A percentile compares a stretch with the other conserved stretches of the same genome.
These are phyloP conservation scores for Antennarius striatus DNA, from an alignment of 2,113 vertebrate species.

Conservation along the genomic window DNA sequence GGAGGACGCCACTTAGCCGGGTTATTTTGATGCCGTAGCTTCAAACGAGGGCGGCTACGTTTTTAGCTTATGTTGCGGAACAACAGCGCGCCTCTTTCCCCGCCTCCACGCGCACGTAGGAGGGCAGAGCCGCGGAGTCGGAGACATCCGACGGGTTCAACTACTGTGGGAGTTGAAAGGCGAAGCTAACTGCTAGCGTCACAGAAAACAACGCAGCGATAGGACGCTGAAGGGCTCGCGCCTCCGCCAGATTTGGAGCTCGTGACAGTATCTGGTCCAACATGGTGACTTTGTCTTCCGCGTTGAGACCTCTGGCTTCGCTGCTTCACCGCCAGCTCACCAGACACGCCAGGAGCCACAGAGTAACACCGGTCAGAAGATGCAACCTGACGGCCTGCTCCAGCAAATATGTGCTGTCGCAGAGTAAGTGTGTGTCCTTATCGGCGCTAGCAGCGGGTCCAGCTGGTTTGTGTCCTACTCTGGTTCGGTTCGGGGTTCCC, in stretches of 20 bases:
- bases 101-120: too few species aligned
- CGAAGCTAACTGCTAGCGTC: neutral
- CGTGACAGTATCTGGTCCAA: neutral
- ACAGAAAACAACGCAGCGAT: neutral
- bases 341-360: conserved; percentile 28
- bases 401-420: conserved; percentile 83
- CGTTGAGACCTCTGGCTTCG: conserved; percentile 61
- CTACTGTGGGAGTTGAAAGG: too few species aligned
- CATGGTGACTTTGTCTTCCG: conserved; percentile 70
- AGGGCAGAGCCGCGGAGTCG: too few species aligned
- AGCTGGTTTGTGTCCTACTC: conserved; percentile 39
- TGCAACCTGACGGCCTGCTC: conserved; percentile 87
- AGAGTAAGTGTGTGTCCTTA: conserved; percentile 74
- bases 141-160: too few species aligned
- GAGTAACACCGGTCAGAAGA: conserved; percentile 63
- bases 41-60: too few species aligned
- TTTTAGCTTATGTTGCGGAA: too few species aligned
- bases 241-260: neutral
- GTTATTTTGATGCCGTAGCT: too few species aligned
- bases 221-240: neutral
- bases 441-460: too few species aligned
- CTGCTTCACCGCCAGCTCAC: conserved; percentile 62
- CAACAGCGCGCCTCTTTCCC: too few species aligned
- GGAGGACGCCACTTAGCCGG: too few species aligned
- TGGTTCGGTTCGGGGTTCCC: too few species aligned